Base-by-base conservation (phyloP, 2,797 vertebrate species). In the Aphelocoma californica region DNA sequence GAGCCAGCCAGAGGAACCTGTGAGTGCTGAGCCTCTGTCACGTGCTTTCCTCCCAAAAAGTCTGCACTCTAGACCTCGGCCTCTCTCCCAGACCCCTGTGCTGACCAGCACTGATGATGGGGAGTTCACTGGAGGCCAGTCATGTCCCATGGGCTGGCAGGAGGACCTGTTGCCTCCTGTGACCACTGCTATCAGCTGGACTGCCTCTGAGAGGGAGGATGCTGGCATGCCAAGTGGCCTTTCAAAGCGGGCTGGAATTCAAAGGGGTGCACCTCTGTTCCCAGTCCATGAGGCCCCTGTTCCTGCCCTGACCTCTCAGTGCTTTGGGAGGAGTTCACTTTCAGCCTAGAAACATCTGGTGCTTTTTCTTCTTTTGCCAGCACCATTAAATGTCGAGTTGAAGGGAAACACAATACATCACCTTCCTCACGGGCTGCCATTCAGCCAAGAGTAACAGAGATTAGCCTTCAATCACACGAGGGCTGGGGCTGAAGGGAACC, bases 391-490 rank as follows among this genome's bases (percentile, higher is more conserved):
- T 47, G 81, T 92, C 16, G 6, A 51, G 64, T 71, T 75, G 84
- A 92, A 92, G 77, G 64, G 84, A 92, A 87, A 38, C 28, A 32
- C 48, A 81, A 95, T 96, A 32, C 60, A 95, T 97, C 96, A 95
- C 89, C 74, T 81, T 86, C 82, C 87, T 96, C 9, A 0, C 34
- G 61, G 71, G 83, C 71, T 86, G 83, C 90, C 91, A 91, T 78
- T 95, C 93, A 93, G 78, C 80, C 66, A 56, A 54, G 81, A 94
- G 75, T 57, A 94, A 64, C 90, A 71, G 89, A 81, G 91, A 96
- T 96, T 93, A 95, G 86, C 92, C 88, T 96, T 96, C 96, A 95
- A 81, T 97, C 96, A 95, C 86, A 36, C 0, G 0, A 48, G 79
- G 91, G 57, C 54, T 67, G 45, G 58, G 58, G 88, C 79, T 75